Evolutionary conservation across 2,797 vertebrate species (phyloP).

Genomic region (Picus viridis): DNA sequence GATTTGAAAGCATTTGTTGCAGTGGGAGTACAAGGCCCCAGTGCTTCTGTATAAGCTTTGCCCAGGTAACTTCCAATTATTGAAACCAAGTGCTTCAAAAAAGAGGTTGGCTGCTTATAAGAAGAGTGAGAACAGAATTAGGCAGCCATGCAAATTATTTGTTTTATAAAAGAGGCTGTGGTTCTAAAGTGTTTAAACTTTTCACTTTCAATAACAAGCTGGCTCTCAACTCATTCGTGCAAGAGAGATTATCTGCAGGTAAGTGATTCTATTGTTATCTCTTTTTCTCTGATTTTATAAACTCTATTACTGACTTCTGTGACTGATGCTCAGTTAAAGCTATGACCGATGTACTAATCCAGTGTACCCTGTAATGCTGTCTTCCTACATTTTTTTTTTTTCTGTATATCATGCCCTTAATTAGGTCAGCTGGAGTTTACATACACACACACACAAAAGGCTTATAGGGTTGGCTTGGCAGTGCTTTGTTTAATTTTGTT

Average conservation of each 20-base stretch:
- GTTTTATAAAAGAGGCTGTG: neutral
- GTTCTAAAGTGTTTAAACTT: neutral
- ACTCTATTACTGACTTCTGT: neutral
- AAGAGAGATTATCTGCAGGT: neutral
- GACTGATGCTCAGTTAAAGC: neutral
- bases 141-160: neutral
- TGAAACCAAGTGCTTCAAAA: neutral
- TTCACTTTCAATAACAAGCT: neutral
- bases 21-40: neutral
- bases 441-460: neutral
- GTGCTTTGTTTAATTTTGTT: neutral
- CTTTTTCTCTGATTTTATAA: neutral
- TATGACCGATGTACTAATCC: neutral
- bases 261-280: rapidly evolving
- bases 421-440: neutral
- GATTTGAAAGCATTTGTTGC: neutral
- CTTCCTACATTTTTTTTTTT: neutral
- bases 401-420: neutral
- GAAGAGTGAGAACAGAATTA: neutral
- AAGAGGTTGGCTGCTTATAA: neutral
- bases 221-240: neutral
- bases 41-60: neutral
- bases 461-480: neutral
- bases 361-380: neutral
- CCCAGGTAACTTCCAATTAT: neutral